Evolutionary conservation across 2,113 vertebrate species (phyloP).

Genomic region (Mormyrus iriodes): DNA sequence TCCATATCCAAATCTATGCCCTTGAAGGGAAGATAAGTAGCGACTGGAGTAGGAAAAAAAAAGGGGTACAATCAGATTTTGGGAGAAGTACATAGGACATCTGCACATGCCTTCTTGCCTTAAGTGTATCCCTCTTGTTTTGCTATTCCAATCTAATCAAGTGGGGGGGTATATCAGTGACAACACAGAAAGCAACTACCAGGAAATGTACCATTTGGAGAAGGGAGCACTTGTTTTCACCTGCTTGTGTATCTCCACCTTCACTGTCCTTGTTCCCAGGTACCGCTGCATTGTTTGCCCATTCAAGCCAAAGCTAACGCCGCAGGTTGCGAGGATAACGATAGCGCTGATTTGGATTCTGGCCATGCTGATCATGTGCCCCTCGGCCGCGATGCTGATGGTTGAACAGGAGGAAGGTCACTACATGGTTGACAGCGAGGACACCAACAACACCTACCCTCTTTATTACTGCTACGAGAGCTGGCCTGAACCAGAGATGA

Average conservation of each 20-base stretch:
- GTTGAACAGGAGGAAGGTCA: slow-evolving; percentile 36
- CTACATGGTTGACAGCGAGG: slow-evolving; percentile 30
- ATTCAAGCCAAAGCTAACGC: slow-evolving; percentile 45
- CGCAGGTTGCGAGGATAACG: slow-evolving; percentile 38
- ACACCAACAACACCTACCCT: slow-evolving; percentile 35
- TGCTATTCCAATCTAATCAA: not conserved
- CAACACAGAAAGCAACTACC: not conserved
- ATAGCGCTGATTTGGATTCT: slow-evolving; percentile 43
- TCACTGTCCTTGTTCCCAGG: slow-evolving; percentile 27
- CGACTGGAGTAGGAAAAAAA: not conserved
- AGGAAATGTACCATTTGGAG: not conserved
- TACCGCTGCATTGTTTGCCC: slow-evolving; percentile 49
- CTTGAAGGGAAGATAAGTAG: not conserved
- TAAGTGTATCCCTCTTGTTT: not conserved
- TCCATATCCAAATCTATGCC: not conserved
- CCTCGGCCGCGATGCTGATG: slow-evolving; percentile 45
- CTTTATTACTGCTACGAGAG: slow-evolving; percentile 50
- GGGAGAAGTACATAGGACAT: not conserved
- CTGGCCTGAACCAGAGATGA: slow-evolving; percentile 47
- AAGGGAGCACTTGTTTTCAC: not conserved
- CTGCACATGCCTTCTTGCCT: not conserved
- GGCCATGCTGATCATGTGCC: slow-evolving; percentile 47
- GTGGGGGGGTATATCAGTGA: not conserved
- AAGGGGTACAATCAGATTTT: not conserved
- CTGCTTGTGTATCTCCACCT: not conserved